These are phyloP conservation scores for Acrocephalus kingi DNA, from an alignment of 2,113 vertebrate genomes.

Conservation along the genomic window DNA sequence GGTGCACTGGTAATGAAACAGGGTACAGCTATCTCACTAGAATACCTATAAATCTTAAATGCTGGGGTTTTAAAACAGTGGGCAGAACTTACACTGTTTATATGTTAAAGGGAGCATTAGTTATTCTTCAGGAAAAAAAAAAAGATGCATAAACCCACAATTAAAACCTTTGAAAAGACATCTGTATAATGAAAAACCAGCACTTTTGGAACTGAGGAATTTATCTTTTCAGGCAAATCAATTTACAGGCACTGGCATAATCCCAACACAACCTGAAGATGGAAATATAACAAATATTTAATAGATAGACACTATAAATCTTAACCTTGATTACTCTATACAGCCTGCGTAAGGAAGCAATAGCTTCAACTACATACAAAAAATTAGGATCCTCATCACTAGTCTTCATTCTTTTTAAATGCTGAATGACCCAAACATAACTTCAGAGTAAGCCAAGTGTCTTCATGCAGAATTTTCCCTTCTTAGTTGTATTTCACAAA, in stretches of 20 bases:
- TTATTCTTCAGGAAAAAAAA: neutral
- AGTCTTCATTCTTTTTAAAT: neutral
- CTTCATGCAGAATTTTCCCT: neutral
- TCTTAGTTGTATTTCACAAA: neutral
- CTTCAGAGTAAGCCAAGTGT: neutral
- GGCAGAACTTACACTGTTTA: neutral
- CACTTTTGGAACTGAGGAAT: neutral
- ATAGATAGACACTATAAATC: neutral
- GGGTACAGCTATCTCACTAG: neutral
- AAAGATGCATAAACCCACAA: neutral
- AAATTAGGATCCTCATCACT: neutral
- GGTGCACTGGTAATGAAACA: neutral
- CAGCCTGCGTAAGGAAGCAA: neutral
- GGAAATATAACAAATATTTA: neutral
- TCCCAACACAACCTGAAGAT: fast-evolving
- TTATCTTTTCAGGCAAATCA: neutral
- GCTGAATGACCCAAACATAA: neutral
- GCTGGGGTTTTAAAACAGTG: neutral
- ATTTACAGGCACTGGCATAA: neutral
- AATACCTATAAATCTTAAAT: neutral
- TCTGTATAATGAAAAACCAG: neutral
- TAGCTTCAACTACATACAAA: neutral
- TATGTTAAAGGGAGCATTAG: neutral
- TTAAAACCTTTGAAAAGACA: neutral
- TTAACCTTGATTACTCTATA: neutral